Conservation (phyloP, 2,797 vertebrate species). For the Crocodylus rhombifer region DNA sequence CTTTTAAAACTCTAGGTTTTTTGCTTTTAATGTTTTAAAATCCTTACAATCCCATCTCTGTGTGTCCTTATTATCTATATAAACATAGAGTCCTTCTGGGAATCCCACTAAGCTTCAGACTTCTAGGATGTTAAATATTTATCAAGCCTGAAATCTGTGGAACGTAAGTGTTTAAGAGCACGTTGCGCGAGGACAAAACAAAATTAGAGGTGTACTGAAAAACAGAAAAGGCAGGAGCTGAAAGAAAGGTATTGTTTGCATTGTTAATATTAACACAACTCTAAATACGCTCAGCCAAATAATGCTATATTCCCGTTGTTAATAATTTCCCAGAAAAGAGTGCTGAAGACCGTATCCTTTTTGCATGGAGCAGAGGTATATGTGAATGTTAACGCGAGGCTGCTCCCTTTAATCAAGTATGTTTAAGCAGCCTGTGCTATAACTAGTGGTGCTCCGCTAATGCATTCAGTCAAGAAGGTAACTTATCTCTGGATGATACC, state of each 20-base stretch:
- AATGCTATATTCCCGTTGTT: background rate
- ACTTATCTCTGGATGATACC: background rate
- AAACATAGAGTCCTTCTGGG: background rate
- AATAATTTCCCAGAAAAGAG: slow-evolving; percentile 26
- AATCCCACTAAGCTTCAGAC: background rate
- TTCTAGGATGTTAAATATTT: rapidly evolving
- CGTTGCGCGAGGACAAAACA: background rate
- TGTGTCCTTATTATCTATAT: background rate
- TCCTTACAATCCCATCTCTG: background rate
- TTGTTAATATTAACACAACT: background rate
- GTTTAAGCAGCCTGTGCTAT: background rate
- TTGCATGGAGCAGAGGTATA: slow-evolving; percentile 1
- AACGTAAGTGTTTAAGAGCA: background rate
- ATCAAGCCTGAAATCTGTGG: background rate
- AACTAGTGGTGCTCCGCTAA: background rate
- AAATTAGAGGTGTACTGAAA: background rate
- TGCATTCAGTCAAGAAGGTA: slow-evolving; percentile 40
- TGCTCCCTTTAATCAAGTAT: slow-evolving; percentile 42
- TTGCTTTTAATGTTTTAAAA: background rate
- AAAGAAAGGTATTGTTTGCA: background rate
- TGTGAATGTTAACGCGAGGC: slow-evolving; percentile 39
- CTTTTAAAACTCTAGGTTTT: background rate
- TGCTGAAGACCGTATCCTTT: slow-evolving; percentile 11
- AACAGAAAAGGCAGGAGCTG: background rate
- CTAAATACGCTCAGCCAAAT: rapidly evolving